Conservation (phyloP, 2,113 vertebrate species). For the Propithecus coquereli region DNA sequence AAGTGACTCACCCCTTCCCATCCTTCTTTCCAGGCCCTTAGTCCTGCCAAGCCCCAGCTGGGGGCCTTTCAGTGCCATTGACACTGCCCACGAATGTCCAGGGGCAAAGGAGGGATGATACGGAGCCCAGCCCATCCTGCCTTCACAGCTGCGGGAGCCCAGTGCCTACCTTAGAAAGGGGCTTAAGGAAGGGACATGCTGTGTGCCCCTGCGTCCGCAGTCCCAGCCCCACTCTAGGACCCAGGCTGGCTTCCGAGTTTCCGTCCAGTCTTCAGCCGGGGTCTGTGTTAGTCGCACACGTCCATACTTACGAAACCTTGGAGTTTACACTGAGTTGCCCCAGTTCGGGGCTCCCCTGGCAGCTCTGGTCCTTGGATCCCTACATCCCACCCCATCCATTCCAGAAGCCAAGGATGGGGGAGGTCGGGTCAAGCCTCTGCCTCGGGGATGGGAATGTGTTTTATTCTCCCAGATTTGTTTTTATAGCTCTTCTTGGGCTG, state of each 20-base stretch:
- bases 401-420: conserved; percentile 19
- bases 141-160: not conserved
- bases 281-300: conserved; percentile 18
- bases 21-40: not conserved
- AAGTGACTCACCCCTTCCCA: not conserved
- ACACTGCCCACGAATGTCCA: conserved; percentile 53
- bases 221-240: not conserved
- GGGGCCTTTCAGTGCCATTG: conserved; percentile 66
- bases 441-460: not conserved
- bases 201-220: not conserved
- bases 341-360: not conserved
- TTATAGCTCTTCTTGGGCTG: not conserved
- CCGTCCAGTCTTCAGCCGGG: conserved; percentile 46
- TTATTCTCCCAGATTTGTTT: not conserved
- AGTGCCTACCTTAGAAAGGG: conserved; percentile 50
- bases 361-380: not conserved
- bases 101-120: not conserved
- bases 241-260: conserved; percentile 37
- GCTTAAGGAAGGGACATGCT: not conserved
- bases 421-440: not conserved
- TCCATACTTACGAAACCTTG: not conserved
- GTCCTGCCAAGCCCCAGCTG: conserved; percentile 60
- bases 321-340: conserved; percentile 61
- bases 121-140: not conserved
- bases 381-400: not conserved